Evolutionary conservation across 1,140 invertebrate species (phyloP).

Genomic region (Chlorops oryzae): DNA sequence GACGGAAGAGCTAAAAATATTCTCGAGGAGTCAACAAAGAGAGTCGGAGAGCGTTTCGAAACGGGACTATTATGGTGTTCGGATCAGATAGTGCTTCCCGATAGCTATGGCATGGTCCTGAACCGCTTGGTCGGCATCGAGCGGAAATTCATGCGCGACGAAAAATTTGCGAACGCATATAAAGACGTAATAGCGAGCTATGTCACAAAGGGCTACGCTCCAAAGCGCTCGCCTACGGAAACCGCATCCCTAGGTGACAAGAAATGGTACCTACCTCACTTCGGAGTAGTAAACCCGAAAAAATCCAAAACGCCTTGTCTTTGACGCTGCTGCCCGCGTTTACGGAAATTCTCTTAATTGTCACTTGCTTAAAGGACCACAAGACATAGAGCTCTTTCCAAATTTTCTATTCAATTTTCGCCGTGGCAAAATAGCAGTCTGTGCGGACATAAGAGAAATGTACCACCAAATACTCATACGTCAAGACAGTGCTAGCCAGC

Average conservation of each 20-base stretch:
- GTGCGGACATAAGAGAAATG: neutral
- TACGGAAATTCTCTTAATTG: neutral
- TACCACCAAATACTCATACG: neutral
- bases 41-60: too few relatives aligned
- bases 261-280: neutral
- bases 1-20: too few relatives aligned
- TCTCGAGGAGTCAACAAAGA: too few relatives aligned
- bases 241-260: too few relatives aligned
- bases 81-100: constrained; percentile 5
- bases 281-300: neutral
- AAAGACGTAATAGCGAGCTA: neutral
- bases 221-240: too few relatives aligned
- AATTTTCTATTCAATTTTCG: constrained; percentile 12
- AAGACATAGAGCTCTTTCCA: constrained; percentile 15
- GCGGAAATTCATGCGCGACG: too few relatives aligned
- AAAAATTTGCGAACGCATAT: neutral
- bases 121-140: too few relatives aligned
- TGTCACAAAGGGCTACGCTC: neutral
- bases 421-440: neutral
- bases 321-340: neutral
- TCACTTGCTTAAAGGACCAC: neutral
- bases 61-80: too few relatives aligned
- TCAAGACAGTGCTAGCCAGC: neutral
- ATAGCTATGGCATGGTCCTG: constrained; percentile 10
- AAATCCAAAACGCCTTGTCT: neutral